These are phyloP conservation scores for Pollenia angustigena DNA, from an alignment of 2,888 invertebrate species.

Conservation along the genomic window DNA sequence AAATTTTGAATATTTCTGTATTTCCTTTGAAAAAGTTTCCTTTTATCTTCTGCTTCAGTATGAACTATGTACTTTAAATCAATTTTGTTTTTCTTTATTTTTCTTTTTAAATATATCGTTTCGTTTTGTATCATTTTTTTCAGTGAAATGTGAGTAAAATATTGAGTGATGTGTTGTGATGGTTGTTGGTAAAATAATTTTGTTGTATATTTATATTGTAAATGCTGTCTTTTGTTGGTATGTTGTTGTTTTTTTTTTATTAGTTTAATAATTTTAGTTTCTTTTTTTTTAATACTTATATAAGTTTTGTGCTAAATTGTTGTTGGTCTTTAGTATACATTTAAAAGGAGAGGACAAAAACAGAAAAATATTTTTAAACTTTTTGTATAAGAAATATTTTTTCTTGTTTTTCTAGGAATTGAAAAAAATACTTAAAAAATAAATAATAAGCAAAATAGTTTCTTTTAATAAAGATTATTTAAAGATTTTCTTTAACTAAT, in stretches of 20 bases:
- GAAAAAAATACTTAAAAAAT: conserved; percentile 6
- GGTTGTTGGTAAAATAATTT: conserved; percentile 29
- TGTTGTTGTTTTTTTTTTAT: conserved; percentile 30
- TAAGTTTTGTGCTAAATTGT: conserved; percentile 56
- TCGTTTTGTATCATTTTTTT: conserved; percentile 2
- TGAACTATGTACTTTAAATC: not conserved
- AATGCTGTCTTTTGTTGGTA: conserved; percentile 56
- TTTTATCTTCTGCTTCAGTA: not conserved
- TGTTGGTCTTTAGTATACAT: conserved; percentile 49
- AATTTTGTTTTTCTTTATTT: not conserved
- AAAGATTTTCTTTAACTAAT: conserved; percentile 37
- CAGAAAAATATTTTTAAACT: not conserved
- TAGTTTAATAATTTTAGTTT: not conserved
- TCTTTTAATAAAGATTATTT: conserved; percentile 46
- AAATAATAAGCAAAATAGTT: conserved; percentile 27
- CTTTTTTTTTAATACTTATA: conserved; percentile 24
- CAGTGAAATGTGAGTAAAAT: conserved; percentile 39
- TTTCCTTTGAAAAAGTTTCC: not conserved
- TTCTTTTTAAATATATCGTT: conserved; percentile 8
- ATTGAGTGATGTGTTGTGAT: conserved; percentile 44
- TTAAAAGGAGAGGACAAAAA: conserved; percentile 2
- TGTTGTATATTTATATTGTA: conserved; percentile 50
- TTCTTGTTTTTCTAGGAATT: conserved; percentile 9
- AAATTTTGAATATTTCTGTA: conserved; percentile 8
- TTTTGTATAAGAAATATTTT: not conserved